Percentiles rank a stretch among this genome's conserved stretches.
Conservation (phyloP, 2,113 vertebrate species). For the Petroica traversi region DNA sequence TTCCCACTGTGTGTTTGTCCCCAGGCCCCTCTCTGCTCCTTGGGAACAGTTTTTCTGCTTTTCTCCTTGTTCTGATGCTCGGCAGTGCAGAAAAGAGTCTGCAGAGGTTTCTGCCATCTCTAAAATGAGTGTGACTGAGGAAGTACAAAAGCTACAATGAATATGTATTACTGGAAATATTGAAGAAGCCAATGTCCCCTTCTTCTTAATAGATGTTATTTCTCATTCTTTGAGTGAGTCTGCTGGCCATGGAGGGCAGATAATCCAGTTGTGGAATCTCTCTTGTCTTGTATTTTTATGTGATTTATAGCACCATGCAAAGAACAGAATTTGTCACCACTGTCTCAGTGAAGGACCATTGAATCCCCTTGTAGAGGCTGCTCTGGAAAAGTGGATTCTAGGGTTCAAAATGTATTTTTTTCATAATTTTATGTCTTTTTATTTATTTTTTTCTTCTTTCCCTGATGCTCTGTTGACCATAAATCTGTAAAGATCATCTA, state of each 20-base stretch:
- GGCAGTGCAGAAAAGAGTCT: background rate
- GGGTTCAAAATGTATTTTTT: background rate
- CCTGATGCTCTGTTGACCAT: background rate
- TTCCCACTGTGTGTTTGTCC: background rate
- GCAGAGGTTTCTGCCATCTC: background rate
- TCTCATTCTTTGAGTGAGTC: conserved; percentile 13
- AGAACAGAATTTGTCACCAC: background rate
- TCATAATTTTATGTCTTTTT: background rate
- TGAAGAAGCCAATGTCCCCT: background rate
- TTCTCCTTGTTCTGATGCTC: background rate
- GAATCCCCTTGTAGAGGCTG: background rate
- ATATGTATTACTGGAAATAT: conserved; percentile 1
- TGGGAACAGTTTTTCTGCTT: background rate
- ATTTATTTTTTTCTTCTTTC: background rate
- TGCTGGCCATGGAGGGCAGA: background rate
- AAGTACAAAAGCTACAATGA: background rate
- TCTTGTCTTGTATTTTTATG: background rate
- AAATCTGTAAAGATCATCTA: background rate
- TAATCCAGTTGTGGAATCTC: background rate
- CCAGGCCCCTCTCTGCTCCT: background rate
- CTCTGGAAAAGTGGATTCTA: background rate
- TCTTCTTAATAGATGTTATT: conserved; percentile 1
- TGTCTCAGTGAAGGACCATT: background rate
- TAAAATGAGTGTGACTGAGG: background rate
- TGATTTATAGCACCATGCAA: background rate